Conservation (phyloP, 2,888 invertebrate species). For the Lasioglossum lativentre region DNA sequence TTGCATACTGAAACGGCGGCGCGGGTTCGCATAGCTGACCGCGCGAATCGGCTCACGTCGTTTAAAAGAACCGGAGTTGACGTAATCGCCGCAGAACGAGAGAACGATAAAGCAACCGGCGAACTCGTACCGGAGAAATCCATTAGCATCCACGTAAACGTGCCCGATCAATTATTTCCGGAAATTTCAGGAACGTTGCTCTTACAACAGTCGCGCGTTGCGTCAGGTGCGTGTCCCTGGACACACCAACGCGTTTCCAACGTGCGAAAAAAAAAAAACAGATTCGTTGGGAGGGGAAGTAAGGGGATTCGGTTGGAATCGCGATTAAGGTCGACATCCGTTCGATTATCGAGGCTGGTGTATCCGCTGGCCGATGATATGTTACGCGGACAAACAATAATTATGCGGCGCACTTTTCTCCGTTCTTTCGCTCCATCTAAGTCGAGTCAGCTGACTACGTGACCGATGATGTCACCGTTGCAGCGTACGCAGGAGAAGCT, state of each 20-base stretch:
- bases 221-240: slow-evolving; percentile 31
- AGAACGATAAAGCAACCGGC: neutral
- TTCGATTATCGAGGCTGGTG: slow-evolving; percentile 44
- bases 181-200: neutral
- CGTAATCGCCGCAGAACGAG: slow-evolving; percentile 26
- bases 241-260: slow-evolving; percentile 57
- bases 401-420: slow-evolving; percentile 72
- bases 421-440: slow-evolving; percentile 84
- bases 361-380: slow-evolving; percentile 38
- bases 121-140: neutral
- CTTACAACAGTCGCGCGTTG: neutral
- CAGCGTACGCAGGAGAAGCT: slow-evolving; percentile 71
- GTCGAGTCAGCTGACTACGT: slow-evolving; percentile 82
- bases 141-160: neutral
- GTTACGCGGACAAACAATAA: slow-evolving; percentile 56
- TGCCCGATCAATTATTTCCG: neutral
- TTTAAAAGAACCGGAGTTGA: slow-evolving; percentile 29
- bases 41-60: neutral
- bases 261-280: slow-evolving; percentile 21
- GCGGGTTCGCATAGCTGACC: slow-evolving; percentile 18
- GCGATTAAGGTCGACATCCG: slow-evolving; percentile 61
- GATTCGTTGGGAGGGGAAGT: neutral
- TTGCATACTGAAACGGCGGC: slow-evolving; percentile 24
- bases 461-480: slow-evolving; percentile 82
- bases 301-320: slow-evolving; percentile 7